Evolutionary conservation across 2,888 invertebrate species (phyloP), one percentile per base, ranked within the genome.

Genomic region (Pachymerium ferrugineum): DNA sequence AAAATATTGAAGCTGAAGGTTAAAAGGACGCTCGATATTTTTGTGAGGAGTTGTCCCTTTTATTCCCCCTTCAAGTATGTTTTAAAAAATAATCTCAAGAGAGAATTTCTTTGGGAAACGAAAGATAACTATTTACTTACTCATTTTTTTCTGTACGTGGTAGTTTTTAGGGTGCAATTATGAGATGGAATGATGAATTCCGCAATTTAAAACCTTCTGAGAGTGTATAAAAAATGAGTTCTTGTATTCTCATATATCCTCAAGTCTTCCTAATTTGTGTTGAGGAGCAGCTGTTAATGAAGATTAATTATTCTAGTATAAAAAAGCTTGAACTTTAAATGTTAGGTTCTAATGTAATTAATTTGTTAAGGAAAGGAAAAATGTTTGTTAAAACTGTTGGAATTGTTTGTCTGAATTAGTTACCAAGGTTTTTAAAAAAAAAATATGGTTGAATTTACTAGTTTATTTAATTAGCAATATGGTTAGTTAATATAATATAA

Each of bases 241-340:
- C 38, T 38, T 38, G 4, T 22, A 54, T 62, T 62, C 62, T 62
- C 22, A 54, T 22, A 38, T n/a, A 62, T 62, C 62, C 62, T 62
- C 62, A 12, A 62, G 62, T 62, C 62, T 62, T 62, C 62, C 62
- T 62, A 25, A 62, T 28, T 62, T 62, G n/a, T 16, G 62, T 62
- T 62, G 62, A 62, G 12, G 62, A 62, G 47, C 47, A 47, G 47
- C 47, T 47, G 47, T 47, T 47, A 19, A 47, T n/a, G n/a, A n/a
- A n/a, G n/a, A n/a, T n/a, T n/a, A n/a, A n/a, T n/a, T n/a, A n/a
- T n/a, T n/a, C n/a, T n/a, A n/a, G n/a, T n/a, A n/a, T n/a, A n/a
- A n/a, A n/a, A n/a, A n/a, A n/a, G n/a, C n/a, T n/a, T n/a, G n/a
- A n/a, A n/a, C n/a, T n/a, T n/a, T n/a, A n/a, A n/a, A n/a, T n/a